Percentiles rank a stretch among this genome's conserved stretches.
These are phyloP conservation scores for Crotalus horridus DNA, from an alignment of 2,113 vertebrate genomes.

Conservation along the genomic window DNA sequence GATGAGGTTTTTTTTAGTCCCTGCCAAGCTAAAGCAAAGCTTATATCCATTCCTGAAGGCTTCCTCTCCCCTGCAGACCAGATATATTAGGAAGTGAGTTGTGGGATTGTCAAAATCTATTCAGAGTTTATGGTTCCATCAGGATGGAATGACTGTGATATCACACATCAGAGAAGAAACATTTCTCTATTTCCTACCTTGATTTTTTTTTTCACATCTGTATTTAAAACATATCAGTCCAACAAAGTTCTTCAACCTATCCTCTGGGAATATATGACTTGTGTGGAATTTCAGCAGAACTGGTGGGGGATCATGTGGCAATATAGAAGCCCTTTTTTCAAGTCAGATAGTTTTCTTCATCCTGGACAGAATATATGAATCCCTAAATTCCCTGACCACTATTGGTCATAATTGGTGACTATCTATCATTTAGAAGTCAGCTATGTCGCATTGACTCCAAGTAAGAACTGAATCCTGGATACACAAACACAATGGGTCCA, in stretches of 20 bases:
- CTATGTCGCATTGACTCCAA: background rate
- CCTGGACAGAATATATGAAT: background rate
- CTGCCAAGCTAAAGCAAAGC: background rate
- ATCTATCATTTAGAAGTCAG: background rate
- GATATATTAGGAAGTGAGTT: background rate
- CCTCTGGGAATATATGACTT: background rate
- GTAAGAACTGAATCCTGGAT: background rate
- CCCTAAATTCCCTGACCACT: background rate
- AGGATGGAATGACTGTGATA: background rate
- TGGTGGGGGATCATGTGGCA: too few species aligned
- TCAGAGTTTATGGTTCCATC: background rate
- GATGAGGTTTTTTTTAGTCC: constrained; percentile 34
- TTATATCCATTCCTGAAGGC: background rate
- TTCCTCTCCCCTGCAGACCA: fast-evolving
- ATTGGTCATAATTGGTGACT: background rate
- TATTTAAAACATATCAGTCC: background rate
- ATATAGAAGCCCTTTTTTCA: background rate
- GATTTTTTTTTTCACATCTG: background rate
- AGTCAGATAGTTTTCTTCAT: background rate
- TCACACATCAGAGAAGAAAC: background rate
- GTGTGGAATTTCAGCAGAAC: background rate
- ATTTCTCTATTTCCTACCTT: background rate
- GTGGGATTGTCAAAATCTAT: background rate
- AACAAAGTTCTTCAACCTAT: background rate
- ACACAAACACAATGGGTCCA: background rate